These are phyloP conservation scores for Salvelinus alpinus DNA, from an alignment of 2,113 vertebrate species.

Conservation along the genomic window DNA sequence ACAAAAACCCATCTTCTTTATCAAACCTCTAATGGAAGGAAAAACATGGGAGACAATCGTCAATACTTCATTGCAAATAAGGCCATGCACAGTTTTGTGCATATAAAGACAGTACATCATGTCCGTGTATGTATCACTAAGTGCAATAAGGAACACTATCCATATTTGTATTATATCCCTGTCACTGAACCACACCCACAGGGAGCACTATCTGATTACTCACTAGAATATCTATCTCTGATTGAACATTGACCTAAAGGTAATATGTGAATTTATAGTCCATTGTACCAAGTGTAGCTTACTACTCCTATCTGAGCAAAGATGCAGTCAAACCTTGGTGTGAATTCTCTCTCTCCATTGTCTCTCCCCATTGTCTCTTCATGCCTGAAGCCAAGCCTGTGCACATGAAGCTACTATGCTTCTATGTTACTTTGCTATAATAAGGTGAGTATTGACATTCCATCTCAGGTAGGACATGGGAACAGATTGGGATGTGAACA, in stretches of 20 bases:
- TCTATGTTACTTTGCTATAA: neutral
- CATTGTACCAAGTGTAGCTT: neutral
- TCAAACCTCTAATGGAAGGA: too few relatives aligned
- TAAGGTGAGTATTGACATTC: neutral
- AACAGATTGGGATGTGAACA: neutral
- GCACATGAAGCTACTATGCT: neutral
- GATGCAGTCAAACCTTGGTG: conserved; percentile 3
- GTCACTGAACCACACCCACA: neutral
- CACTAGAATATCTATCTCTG: neutral
- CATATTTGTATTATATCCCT: neutral
- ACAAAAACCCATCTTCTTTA: too few relatives aligned
- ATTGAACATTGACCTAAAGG: neutral
- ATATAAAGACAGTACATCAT: too few relatives aligned
- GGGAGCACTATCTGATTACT: neutral
- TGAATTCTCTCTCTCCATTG: neutral
- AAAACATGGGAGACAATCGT: too few relatives aligned
- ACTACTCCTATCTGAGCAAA: neutral
- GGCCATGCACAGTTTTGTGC: too few relatives aligned
- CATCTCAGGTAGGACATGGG: neutral
- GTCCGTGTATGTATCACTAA: too few relatives aligned
- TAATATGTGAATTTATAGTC: neutral
- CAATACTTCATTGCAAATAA: too few relatives aligned
- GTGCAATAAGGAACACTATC: too few relatives aligned
- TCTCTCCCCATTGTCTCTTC: neutral
- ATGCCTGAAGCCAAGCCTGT: neutral